Base-by-base conservation (phyloP, 2,888 invertebrate genomes). In the Gerosis bhagava region DNA sequence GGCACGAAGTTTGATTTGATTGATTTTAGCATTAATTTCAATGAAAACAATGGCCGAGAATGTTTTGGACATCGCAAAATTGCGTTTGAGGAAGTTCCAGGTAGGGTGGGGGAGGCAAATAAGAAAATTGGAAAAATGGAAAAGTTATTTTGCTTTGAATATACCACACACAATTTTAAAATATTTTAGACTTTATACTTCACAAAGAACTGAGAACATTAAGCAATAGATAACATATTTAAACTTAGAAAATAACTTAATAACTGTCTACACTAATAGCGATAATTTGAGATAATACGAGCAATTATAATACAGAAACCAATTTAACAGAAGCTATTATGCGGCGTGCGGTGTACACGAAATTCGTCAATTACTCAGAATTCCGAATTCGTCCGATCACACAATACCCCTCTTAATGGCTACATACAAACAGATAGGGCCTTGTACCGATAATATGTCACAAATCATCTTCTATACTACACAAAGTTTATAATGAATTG, bases 401-500 rank as follows among this genome's bases (percentile, higher is more conserved):
- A 86, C 84, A 86, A 86, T 83, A 80, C 65, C 65, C 67, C 65
- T 71, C 73, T 79, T 80, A 82, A 78, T 73, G 71, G 70, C 60
- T 69, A 69, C 69, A 72, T 67, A 71, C 69, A 68, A 77, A 83
- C 80, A 83, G 80, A 82, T 77, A 84, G 70, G 68, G 71, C 76
- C 72, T 77, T 83, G 80, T 84, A 74, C 71, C 76, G 74, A 82
- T 83, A 83, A 82, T 81, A 82, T 81, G 86, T 84, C 86, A 86
- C 86, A 84, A 86, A 87, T 86, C 86, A 84, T 87, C 83, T 73
- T 67, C 73, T 68, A 70, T 65, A 65, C 69, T 69, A 75, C 79
- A 82, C 81, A 79, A 87, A 87, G 82, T 87, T 86, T 83, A 76
- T 87, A 86, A 87, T 86, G 83, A 84, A 87, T 86, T 87, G 87